These are phyloP conservation scores for Procambarus clarkii DNA, from an alignment of 1,140 invertebrate genomes.

Conservation along the genomic window DNA sequence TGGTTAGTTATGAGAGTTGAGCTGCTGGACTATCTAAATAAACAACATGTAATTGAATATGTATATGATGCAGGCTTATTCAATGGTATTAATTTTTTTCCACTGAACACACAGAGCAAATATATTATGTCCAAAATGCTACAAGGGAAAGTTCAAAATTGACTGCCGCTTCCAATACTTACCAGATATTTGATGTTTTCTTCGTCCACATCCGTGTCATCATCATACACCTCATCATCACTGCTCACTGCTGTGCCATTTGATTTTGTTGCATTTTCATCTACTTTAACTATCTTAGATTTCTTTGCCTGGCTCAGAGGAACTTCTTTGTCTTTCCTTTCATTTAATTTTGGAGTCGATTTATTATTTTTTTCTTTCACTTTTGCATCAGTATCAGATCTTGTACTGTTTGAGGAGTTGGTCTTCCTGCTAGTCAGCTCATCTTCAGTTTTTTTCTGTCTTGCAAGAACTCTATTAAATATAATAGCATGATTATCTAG, in stretches of 20 bases:
- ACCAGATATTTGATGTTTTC: not conserved
- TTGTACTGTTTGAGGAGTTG: not conserved
- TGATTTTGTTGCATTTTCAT: not conserved
- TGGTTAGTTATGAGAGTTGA: too few relatives aligned
- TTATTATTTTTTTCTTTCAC: not conserved
- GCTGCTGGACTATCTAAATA: too few relatives aligned
- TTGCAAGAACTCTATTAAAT: slow-evolving; percentile 12
- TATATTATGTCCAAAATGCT: not conserved
- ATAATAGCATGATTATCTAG: not conserved
- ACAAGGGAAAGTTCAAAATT: not conserved
- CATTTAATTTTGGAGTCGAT: not conserved
- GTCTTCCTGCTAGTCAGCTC: not conserved
- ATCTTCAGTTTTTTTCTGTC: not conserved
- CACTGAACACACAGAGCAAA: too few relatives aligned
- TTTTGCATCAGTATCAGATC: not conserved
- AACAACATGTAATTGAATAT: too few relatives aligned
- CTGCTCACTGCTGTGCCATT: slow-evolving; percentile 8
- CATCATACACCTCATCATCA: slow-evolving; percentile 38
- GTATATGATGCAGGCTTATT: too few relatives aligned
- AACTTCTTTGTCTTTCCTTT: not conserved
- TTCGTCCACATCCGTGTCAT: slow-evolving; percentile 38
- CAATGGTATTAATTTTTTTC: too few relatives aligned
- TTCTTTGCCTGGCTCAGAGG: not conserved
- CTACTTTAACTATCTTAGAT: not conserved
- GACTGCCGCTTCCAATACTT: not conserved